A percentile compares a stretch with the other conserved stretches of the same genome.
phyloP scores from a whole-genome alignment of 1,140 invertebrate species.

The Pinna nobilis region DNA sequence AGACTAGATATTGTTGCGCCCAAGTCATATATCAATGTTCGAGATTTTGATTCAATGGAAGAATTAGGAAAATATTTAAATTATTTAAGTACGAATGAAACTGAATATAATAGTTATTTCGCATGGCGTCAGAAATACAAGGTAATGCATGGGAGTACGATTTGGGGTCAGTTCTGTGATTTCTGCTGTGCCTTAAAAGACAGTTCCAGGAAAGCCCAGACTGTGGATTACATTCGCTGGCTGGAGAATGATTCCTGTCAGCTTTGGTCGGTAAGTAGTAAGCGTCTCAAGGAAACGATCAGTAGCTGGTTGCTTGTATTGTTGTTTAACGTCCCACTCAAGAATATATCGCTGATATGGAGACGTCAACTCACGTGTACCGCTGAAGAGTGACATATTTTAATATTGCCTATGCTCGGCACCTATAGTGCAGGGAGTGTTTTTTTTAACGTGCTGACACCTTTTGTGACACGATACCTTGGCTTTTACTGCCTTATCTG shows the following conservation, averaged over 20 bases:
- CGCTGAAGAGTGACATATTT: no score
- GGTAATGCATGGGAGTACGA: slow-evolving; percentile 6
- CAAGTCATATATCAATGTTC: slow-evolving; percentile 93
- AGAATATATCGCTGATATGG: no score
- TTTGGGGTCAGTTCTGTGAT: slow-evolving; percentile 42
- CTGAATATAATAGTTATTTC: slow-evolving; percentile 70
- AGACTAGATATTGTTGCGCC: slow-evolving; percentile 74
- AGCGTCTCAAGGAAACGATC: no score
- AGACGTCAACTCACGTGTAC: no score
- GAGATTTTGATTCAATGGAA: slow-evolving; percentile 91
- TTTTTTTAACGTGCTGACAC: no score
- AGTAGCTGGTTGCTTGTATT: no score
- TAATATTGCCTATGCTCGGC: no score
- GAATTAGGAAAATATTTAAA: slow-evolving; percentile 90
- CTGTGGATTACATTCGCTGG: slow-evolving; percentile 56
- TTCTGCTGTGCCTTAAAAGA: slow-evolving; percentile 56
- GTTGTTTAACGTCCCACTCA: no score
- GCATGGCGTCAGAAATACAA: slow-evolving; percentile 57
- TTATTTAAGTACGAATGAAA: slow-evolving; percentile 68
- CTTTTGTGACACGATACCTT: no score
- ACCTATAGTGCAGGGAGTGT: no score
- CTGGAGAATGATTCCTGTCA: slow-evolving; percentile 49
- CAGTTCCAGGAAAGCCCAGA: slow-evolving; percentile 40
- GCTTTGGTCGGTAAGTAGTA: slow-evolving; percentile 28
- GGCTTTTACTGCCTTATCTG: no score